Evolutionary conservation across 2,888 invertebrate species (phyloP).

Genomic region (Masnerella sp.): DNA sequence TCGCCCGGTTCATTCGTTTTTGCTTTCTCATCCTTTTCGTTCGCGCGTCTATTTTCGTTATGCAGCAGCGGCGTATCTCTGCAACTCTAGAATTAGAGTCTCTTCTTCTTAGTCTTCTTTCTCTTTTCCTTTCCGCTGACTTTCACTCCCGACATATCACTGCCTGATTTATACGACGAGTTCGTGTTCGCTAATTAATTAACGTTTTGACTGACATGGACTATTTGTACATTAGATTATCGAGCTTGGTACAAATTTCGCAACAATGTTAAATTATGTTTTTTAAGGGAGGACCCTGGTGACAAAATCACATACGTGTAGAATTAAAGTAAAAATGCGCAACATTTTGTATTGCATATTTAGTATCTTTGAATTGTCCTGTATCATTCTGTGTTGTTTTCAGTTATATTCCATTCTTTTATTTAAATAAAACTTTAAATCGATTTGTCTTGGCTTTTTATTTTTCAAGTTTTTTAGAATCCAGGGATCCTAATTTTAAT

Average conservation of each 20-base stretch:
- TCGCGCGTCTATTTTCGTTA: slow-evolving; percentile 40
- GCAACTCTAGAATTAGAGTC: slow-evolving; percentile 42
- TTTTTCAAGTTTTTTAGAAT: no score
- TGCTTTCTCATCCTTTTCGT: slow-evolving; percentile 46
- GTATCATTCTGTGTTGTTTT: no score
- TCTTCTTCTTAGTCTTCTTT: slow-evolving; percentile 39
- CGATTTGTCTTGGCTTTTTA: no score
- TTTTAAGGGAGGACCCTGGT: no score
- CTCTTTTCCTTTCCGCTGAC: slow-evolving; percentile 48
- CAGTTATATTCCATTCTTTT: no score
- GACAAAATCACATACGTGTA: no score
- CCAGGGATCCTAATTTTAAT: no score
- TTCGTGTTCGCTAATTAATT: slow-evolving; percentile 45
- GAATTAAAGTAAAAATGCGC: no score
- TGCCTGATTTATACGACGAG: slow-evolving; percentile 41
- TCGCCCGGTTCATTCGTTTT: slow-evolving; percentile 31
- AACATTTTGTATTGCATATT: no score
- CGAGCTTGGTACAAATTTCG: slow-evolving; percentile 30
- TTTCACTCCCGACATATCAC: slow-evolving; percentile 49
- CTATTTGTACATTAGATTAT: slow-evolving; percentile 41
- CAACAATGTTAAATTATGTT: slow-evolving; percentile 16
- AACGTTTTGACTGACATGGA: slow-evolving; percentile 40
- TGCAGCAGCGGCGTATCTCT: slow-evolving; percentile 31
- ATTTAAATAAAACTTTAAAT: no score
- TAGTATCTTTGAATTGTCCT: no score